Conservation (phyloP, 1,140 invertebrate genomes). For the Listronotus bonariensis region DNA sequence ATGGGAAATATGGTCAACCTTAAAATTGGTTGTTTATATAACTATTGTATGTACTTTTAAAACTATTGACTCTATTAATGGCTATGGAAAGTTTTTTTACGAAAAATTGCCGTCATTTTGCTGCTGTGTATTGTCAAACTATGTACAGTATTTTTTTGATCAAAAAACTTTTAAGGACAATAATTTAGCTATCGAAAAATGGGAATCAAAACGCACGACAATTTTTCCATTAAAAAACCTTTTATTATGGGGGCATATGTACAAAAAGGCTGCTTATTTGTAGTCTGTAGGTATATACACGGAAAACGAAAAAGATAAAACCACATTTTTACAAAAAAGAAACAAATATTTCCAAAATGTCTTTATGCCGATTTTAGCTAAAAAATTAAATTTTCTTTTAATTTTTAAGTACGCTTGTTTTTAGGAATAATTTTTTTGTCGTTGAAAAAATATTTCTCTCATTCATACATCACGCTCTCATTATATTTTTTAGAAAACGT, state of each 20-base stretch:
- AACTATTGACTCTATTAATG: slow-evolving; percentile 51
- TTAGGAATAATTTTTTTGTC: slow-evolving; percentile 21
- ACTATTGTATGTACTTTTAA: slow-evolving; percentile 49
- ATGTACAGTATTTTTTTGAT: slow-evolving; percentile 11
- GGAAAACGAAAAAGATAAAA: slow-evolving; percentile 39
- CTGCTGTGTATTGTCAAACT: slow-evolving; percentile 5
- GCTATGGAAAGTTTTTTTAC: slow-evolving; percentile 41
- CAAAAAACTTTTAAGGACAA: neutral
- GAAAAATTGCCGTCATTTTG: slow-evolving; percentile 34
- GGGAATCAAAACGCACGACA: neutral
- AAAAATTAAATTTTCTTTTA: slow-evolving; percentile 17
- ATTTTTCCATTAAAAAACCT: slow-evolving; percentile 6
- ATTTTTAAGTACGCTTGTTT: slow-evolving; percentile 29
- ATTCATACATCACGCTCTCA: slow-evolving; percentile 26
- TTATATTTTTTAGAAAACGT: slow-evolving; percentile 24
- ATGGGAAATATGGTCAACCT: slow-evolving; percentile 50
- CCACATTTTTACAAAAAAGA: slow-evolving; percentile 39
- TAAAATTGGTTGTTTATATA: slow-evolving; percentile 38
- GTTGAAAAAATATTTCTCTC: slow-evolving; percentile 33
- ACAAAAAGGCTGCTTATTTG: slow-evolving; percentile 43
- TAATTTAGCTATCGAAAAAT: slow-evolving; percentile 1
- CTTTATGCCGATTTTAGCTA: slow-evolving; percentile 17
- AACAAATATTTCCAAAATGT: slow-evolving; percentile 19
- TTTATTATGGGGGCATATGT: slow-evolving; percentile 33
- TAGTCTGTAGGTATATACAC: slow-evolving; percentile 28